A percentile compares a stretch with the other conserved stretches of the same genome.
Conservation (phyloP, 2,888 invertebrate genomes). For the Gastrophysa polygoni region DNA sequence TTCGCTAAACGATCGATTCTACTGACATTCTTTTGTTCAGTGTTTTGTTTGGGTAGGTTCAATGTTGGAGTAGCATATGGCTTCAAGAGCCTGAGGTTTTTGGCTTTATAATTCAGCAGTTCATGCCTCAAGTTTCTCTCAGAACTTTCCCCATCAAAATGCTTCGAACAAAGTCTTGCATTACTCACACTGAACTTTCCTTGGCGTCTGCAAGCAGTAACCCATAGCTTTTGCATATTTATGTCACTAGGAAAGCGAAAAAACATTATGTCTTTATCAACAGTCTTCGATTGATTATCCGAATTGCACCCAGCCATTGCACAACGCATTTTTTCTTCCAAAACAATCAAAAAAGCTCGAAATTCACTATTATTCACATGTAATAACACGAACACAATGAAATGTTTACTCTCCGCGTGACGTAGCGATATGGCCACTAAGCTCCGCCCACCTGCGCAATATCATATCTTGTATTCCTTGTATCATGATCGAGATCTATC, state of each 20-base stretch:
- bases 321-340: conserved; percentile 16
- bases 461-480: background rate
- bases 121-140: conserved; percentile 17
- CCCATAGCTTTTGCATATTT: conserved; percentile 10
- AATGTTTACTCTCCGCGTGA: background rate
- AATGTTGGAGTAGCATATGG: conserved; percentile 10
- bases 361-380: no score
- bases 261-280: conserved; percentile 9
- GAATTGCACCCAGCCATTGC: conserved; percentile 12
- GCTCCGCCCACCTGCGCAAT: background rate
- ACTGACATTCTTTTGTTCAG: no score
- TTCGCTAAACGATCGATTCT: no score
- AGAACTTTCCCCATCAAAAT: conserved; percentile 20
- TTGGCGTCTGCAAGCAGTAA: conserved; percentile 11
- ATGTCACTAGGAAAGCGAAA: conserved; percentile 19
- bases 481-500: no score
- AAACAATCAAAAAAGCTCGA: no score
- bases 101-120: conserved; percentile 15
- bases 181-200: conserved; percentile 15
- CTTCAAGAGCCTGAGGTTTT: conserved; percentile 14
- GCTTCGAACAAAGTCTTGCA: conserved; percentile 18
- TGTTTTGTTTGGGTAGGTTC: conserved; percentile 7
- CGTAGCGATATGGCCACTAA: background rate
- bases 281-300: conserved; percentile 13
- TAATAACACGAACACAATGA: no score